A percentile compares a stretch with the other conserved stretches of the same genome.
These are phyloP conservation scores for Craterocephalus amniculus DNA, from an alignment of 2,797 vertebrate species.

Conservation along the genomic window DNA sequence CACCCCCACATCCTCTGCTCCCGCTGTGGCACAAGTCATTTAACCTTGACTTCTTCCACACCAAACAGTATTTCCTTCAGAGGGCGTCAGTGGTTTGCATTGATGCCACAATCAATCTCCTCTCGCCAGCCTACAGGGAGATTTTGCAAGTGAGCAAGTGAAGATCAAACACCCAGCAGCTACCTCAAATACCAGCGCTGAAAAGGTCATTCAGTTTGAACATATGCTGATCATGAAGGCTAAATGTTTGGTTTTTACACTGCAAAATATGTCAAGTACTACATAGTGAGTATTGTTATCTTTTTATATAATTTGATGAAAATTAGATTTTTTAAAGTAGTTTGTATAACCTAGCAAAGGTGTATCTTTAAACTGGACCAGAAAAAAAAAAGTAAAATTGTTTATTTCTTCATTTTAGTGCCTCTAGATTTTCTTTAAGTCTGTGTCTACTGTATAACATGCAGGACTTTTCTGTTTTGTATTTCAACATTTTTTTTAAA, in stretches of 20 bases:
- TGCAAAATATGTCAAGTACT: not conserved
- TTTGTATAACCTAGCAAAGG: not conserved
- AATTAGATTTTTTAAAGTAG: not conserved
- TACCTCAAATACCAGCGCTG: constrained; percentile 21
- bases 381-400: not conserved
- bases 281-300: not conserved
- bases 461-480: not conserved
- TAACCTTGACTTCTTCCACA: constrained; percentile 66
- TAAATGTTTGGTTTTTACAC: constrained; percentile 17
- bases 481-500: not conserved
- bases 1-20: constrained; percentile 53
- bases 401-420: not conserved
- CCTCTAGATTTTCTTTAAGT: not conserved
- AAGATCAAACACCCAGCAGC: constrained; percentile 53
- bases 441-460: not conserved
- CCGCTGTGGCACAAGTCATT: constrained; percentile 56
- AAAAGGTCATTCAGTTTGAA: constrained; percentile 30
- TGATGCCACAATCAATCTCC: constrained; percentile 69
- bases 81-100: constrained; percentile 55
- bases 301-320: not conserved
- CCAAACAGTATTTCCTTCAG: constrained; percentile 66
- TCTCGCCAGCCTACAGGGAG: constrained; percentile 40
- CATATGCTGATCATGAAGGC: constrained; percentile 15
- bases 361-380: not conserved
- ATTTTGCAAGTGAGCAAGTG: constrained; percentile 12